phyloP scores from a whole-genome alignment of 2,113 vertebrate genomes.

The Seriola dumerili region DNA sequence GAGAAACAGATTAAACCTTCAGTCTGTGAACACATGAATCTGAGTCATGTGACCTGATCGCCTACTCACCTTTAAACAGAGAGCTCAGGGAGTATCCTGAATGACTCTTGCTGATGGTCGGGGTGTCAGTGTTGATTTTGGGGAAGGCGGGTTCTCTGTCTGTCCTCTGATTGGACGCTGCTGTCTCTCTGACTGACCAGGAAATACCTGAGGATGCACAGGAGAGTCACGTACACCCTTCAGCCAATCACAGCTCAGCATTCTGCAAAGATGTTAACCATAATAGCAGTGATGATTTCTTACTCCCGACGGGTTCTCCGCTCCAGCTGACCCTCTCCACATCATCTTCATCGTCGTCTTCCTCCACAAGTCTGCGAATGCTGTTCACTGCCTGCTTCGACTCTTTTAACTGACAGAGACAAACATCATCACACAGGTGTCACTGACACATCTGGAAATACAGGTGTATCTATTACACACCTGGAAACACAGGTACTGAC shows the following conservation, averaged over 20 bases:
- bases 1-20: constrained; percentile 23
- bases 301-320: constrained; percentile 96
- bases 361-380: constrained; percentile 88
- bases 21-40: not conserved
- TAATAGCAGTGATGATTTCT: constrained; percentile 60
- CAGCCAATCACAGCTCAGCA: constrained; percentile 47
- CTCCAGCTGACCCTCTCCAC: constrained; percentile 96
- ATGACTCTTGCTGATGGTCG: constrained; percentile 84
- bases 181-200: constrained; percentile 95
- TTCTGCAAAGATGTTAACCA: not conserved
- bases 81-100: constrained; percentile 93
- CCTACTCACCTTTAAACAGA: constrained; percentile 92
- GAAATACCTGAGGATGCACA: constrained; percentile 88
- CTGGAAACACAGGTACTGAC: no score
- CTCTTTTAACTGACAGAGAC: constrained; percentile 88
- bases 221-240: fast-evolving
- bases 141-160: constrained; percentile 77
- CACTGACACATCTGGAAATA: not conserved
- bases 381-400: constrained; percentile 94
- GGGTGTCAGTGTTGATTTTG: constrained; percentile 81
- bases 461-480: no score
- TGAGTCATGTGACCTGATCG: constrained; percentile 3
- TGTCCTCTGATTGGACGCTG: constrained; percentile 86
- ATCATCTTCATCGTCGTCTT: constrained; percentile 88
- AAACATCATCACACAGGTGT: not conserved